Base-by-base conservation (phyloP, 2,888 invertebrate genomes). In the Standfussiana lucernea region DNA sequence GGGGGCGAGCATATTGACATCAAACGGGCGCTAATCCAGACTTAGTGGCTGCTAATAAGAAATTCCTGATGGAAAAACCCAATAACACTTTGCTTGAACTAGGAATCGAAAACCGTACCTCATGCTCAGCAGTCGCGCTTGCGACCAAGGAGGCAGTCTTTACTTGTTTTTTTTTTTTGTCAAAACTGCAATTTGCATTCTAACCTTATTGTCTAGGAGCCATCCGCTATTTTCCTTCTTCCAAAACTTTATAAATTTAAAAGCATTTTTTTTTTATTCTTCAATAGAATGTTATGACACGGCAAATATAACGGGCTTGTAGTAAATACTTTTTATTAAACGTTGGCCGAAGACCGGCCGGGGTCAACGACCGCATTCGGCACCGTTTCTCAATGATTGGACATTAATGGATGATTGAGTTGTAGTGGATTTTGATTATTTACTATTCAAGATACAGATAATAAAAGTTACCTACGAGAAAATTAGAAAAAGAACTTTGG, bases 301-400 rank as follows among this genome's bases (percentile, higher is more conserved):
- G 82, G 80, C 88, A 84, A 88, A 88, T 82, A 86, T 91, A 92
- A 92, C 92, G 92, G 92, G 78, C 80, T 72, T 53, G 74, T 84
- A 85, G 86, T 89, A 89, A 88, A 87, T 89, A 90, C 87, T 86
- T 88, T 89, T 88, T 86, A 89, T 72, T 76, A 82, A 82, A 79
- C 84, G 79, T 71, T 89, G 82, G 68, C 45, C 77, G 84, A 88
- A 85, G 88, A 93, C 94, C 91, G 92, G 94, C 93, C 82, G 87
- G 87, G 94, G 92, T 94, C 90, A 93, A 92, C 70, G 93, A 89
- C 91, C 95, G 92, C 88, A 90, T 94, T 93, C 91, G 93, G 90
- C 92, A 90, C 91, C 90, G 82, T 87, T 90, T 88, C 80, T 80
- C 66, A 80, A 53, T 74, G 82, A 80, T 78, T 83, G 28, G 71